A percentile compares a stretch with the other conserved stretches of the same genome.
phyloP scores from a whole-genome alignment of 2,888 invertebrate genomes.

The Carabus problematicus region DNA sequence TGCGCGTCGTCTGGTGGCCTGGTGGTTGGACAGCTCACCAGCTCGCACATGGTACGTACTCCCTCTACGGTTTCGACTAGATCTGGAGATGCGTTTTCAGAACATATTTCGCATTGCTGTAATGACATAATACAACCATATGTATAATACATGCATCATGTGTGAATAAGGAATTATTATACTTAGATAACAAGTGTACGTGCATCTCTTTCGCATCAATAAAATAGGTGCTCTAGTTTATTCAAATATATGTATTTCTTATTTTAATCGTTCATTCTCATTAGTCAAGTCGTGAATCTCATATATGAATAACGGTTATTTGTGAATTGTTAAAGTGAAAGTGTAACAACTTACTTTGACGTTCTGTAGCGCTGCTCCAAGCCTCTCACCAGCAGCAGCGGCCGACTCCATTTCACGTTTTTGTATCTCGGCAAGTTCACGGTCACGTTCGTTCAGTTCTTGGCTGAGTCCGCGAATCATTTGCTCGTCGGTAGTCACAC shows the following conservation, averaged over 20 bases:
- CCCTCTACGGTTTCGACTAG: conserved; percentile 30
- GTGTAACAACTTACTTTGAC: conserved; percentile 21
- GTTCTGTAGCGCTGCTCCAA: conserved; percentile 22
- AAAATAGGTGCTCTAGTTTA: too few species aligned
- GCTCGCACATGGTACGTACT: conserved; percentile 28
- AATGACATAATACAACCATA: background rate
- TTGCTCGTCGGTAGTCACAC: conserved; percentile 27
- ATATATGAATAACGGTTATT: too few species aligned
- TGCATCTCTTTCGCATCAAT: too few species aligned
- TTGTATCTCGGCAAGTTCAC: conserved; percentile 23
- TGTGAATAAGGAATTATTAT: too few species aligned
- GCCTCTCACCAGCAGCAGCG: conserved; percentile 25
- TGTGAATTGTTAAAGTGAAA: too few species aligned
- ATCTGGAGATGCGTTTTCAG: conserved; percentile 15
- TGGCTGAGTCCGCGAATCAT: conserved; percentile 35
- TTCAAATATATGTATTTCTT: too few species aligned
- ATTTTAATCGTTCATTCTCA: too few species aligned
- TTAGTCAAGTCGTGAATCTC: too few species aligned
- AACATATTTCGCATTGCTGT: conserved; percentile 29
- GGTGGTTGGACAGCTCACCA: conserved; percentile 23
- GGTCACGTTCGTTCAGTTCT: conserved; percentile 32
- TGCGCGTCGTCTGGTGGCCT: conserved; percentile 28
- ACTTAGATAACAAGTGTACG: too few species aligned
- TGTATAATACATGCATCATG: too few species aligned
- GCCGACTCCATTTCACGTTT: background rate